Evolutionary conservation across 2,797 vertebrate species (phyloP).

Genomic region (Cyclura pinguis): DNA sequence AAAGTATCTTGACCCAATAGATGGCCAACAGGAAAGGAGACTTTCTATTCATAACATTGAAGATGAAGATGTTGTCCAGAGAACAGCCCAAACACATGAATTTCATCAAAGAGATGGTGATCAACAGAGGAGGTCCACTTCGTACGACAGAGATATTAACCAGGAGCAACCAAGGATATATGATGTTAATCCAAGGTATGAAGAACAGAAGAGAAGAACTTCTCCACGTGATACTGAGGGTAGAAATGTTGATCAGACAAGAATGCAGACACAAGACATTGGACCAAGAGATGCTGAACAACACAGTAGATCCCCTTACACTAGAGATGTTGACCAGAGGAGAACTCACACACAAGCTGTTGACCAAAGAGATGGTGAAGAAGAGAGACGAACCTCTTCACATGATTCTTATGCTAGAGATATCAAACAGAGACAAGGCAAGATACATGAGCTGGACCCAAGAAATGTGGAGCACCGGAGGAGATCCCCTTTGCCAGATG

Average conservation of each 20-base stretch:
- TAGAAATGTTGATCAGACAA: neutral
- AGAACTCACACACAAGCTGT: neutral
- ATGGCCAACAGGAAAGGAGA: neutral
- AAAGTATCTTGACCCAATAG: neutral
- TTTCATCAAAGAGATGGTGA: rapidly evolving
- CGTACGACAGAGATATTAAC: neutral
- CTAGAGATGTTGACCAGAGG: neutral
- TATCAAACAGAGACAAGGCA: neutral
- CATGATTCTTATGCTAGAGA: neutral
- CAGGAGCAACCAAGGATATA: too few species aligned
- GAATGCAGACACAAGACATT: neutral
- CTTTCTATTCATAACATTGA: too few species aligned
- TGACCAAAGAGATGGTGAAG: neutral
- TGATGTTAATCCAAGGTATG: neutral
- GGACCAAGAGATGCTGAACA: neutral
- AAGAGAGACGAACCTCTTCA: neutral
- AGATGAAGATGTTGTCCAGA: neutral
- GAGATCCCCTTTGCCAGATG: too few species aligned
- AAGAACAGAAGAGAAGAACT: neutral
- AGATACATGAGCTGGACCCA: rapidly evolving
- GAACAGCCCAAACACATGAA: neutral
- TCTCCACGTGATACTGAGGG: neutral
- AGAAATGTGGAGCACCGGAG: too few species aligned
- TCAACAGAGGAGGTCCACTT: neutral
- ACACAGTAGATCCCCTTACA: neutral